Conservation (phyloP, 2,888 invertebrate genomes). For the Dicyrtomina minuta region DNA sequence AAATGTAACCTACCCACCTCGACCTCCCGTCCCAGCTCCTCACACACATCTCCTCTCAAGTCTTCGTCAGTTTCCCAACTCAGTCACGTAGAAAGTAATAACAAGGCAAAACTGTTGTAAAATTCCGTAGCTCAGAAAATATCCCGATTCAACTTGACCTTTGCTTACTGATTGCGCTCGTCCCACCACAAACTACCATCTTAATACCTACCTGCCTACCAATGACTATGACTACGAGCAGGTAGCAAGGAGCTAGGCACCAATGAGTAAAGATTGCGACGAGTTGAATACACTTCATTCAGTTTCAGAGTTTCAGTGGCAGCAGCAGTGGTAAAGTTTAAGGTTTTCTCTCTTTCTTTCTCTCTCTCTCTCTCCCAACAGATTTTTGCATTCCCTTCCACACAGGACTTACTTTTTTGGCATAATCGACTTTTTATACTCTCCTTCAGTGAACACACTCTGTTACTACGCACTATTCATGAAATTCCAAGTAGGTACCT, state of each 20-base stretch:
- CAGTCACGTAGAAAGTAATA: too few species aligned
- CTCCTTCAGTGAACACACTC: not conserved
- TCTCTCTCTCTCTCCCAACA: not conserved
- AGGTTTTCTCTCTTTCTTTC: not conserved
- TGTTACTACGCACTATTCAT: not conserved
- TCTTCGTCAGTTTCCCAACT: not conserved
- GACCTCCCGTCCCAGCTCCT: not conserved
- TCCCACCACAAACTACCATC: too few species aligned
- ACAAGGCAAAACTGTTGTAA: too few species aligned
- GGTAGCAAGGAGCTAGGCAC: too few species aligned
- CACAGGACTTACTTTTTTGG: not conserved
- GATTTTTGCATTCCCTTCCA: not conserved
- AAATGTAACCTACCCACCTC: not conserved
- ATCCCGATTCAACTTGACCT: not conserved
- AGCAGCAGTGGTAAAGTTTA: too few species aligned
- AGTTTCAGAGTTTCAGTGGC: too few species aligned
- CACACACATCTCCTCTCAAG: too few species aligned
- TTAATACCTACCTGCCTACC: not conserved
- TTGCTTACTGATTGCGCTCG: not conserved
- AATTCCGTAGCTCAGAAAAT: not conserved
- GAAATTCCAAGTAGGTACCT: not conserved
- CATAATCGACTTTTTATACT: slow-evolving; percentile 10
- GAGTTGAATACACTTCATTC: too few species aligned
- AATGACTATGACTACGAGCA: not conserved
- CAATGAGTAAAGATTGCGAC: too few species aligned